phyloP scores from a whole-genome alignment of 2,797 vertebrate genomes.

The Nothura maculosa region DNA sequence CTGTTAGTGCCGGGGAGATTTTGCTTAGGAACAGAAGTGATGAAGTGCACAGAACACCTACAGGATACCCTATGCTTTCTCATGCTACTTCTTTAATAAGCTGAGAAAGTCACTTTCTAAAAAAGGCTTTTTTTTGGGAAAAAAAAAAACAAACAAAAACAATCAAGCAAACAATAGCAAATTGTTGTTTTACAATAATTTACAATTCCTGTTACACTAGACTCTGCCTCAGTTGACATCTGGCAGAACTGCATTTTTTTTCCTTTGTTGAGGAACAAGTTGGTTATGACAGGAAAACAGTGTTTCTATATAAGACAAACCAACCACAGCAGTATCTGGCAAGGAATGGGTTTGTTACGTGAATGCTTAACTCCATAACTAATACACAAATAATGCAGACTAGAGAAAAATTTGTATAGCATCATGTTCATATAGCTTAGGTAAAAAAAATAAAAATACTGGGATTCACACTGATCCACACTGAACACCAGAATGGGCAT shows the following conservation, averaged over 20 bases:
- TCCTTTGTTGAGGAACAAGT: not conserved
- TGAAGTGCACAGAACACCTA: not conserved
- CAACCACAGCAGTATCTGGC: not conserved
- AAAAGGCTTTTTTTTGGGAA: not conserved
- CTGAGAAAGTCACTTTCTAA: not conserved
- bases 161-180: not conserved
- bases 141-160: not conserved
- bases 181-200: too few species aligned
- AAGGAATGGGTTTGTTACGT: not conserved
- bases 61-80: not conserved
- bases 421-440: rapidly evolving
- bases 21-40: rapidly evolving
- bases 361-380: not conserved
- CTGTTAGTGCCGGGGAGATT: not conserved
- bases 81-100: rapidly evolving
- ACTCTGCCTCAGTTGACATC: not conserved
- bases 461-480: too few species aligned
- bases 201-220: not conserved
- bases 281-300: not conserved
- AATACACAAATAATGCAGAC: rapidly evolving
- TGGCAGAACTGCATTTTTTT: not conserved
- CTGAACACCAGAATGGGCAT: not conserved
- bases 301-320: not conserved
- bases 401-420: rapidly evolving
- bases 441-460: too few species aligned